phyloP scores from a whole-genome alignment of 2,113 vertebrate genomes.

The Nesoenas mayeri region DNA sequence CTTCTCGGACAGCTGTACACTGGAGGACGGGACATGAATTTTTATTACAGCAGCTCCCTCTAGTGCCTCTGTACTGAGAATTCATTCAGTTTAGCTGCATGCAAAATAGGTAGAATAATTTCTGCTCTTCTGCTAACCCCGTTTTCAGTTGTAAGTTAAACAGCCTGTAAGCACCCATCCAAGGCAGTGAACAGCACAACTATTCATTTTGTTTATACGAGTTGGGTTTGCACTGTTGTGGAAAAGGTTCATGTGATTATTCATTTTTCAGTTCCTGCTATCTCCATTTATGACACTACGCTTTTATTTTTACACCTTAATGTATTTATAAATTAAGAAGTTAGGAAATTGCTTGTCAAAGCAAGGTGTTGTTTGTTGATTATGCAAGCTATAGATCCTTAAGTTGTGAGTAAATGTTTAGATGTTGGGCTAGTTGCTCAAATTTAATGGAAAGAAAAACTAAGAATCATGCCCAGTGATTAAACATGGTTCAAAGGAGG shows the following conservation, averaged over 20 bases:
- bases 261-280: not conserved
- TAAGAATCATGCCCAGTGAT: not conserved
- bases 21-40: fast-evolving
- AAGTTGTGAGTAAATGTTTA: not conserved
- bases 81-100: not conserved
- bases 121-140: not conserved
- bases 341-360: not conserved
- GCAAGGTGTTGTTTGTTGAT: not conserved
- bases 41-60: conserved; percentile 57
- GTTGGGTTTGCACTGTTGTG: fast-evolving
- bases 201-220: not conserved
- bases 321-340: not conserved
- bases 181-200: not conserved
- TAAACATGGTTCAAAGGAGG: not conserved
- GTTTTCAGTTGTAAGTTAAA: not conserved
- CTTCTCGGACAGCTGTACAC: not conserved
- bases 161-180: not conserved
- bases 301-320: not conserved
- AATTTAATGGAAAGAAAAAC: not conserved
- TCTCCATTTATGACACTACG: fast-evolving
- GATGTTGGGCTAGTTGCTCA: not conserved
- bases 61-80: conserved; percentile 1
- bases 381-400: not conserved
- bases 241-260: not conserved
- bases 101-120: not conserved